Evolutionary conservation across 2,113 vertebrate species (phyloP).

Genomic region (Sorex fumeus): DNA sequence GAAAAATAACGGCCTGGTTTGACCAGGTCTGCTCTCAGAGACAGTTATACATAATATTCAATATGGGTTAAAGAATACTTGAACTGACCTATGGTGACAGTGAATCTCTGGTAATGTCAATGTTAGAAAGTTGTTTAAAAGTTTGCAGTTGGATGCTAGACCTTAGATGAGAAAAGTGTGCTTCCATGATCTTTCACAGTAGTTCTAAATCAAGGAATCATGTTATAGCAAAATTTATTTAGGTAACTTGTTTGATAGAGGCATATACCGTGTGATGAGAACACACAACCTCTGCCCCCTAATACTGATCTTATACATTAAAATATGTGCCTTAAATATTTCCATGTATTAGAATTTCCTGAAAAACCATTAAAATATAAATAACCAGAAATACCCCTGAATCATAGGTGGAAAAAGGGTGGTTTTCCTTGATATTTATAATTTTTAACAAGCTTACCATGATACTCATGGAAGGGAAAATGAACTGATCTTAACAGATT

Average conservation of each 20-base stretch:
- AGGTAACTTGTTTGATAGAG: slow-evolving; percentile 32
- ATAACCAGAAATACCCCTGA: slow-evolving; percentile 60
- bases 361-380: slow-evolving; percentile 70
- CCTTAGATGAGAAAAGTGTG: not conserved
- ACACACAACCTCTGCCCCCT: slow-evolving; percentile 4
- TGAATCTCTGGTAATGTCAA: not conserved
- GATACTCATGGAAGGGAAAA: slow-evolving; percentile 46
- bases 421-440: slow-evolving; percentile 16
- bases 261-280: slow-evolving; percentile 6
- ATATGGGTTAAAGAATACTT: not conserved
- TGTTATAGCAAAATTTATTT: slow-evolving; percentile 29
- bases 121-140: not conserved
- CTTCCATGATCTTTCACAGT: not conserved
- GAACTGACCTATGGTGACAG: slow-evolving; percentile 30
- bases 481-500: too few species aligned
- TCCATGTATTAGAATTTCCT: slow-evolving; percentile 46
- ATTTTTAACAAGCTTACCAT: slow-evolving; percentile 77
- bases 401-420: slow-evolving; percentile 49
- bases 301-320: slow-evolving; percentile 42
- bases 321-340: slow-evolving; percentile 70
- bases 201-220: slow-evolving; percentile 39
- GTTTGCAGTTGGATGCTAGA: not conserved
- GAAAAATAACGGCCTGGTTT: not conserved
- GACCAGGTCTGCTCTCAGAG: not conserved
- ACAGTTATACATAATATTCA: not conserved